These are phyloP conservation scores for Chrysolina americana DNA, from an alignment of 2,888 invertebrate genomes.

Conservation along the genomic window DNA sequence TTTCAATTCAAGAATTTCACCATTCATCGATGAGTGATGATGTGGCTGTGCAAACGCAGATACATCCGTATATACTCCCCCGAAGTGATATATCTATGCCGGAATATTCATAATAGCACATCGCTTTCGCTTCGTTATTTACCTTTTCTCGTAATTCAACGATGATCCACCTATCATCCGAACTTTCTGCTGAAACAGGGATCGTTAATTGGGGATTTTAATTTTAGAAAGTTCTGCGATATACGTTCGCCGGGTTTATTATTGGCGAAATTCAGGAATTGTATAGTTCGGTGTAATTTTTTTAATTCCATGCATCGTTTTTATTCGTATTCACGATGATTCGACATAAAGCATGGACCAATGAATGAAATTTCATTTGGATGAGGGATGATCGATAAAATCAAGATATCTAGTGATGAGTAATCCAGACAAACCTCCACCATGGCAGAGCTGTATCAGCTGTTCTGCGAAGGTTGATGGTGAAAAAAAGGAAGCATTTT, in stretches of 20 bases:
- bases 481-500: no score
- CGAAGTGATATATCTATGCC: conserved; percentile 25
- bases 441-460: no score
- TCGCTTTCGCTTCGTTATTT: conserved; percentile 20
- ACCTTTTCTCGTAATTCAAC: conserved; percentile 18
- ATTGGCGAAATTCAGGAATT: background rate
- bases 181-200: background rate
- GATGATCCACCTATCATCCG: conserved; percentile 28
- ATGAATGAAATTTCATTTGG: no score
- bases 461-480: no score
- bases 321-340: background rate
- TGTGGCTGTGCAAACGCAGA: conserved; percentile 32
- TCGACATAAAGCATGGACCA: no score
- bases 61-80: conserved; percentile 17
- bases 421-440: no score
- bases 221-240: background rate
- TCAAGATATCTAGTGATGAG: no score
- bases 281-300: background rate
- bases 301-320: background rate
- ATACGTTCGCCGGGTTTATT: conserved; percentile 3
- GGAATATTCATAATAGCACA: conserved; percentile 19
- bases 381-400: no score
- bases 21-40: conserved; percentile 44
- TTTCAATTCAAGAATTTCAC: conserved; percentile 32
- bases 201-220: conserved; percentile 11